Evolutionary conservation across 2,113 vertebrate species (phyloP), one percentile per base, ranked within the genome.

Genomic region (Microcebus tavaratra): DNA sequence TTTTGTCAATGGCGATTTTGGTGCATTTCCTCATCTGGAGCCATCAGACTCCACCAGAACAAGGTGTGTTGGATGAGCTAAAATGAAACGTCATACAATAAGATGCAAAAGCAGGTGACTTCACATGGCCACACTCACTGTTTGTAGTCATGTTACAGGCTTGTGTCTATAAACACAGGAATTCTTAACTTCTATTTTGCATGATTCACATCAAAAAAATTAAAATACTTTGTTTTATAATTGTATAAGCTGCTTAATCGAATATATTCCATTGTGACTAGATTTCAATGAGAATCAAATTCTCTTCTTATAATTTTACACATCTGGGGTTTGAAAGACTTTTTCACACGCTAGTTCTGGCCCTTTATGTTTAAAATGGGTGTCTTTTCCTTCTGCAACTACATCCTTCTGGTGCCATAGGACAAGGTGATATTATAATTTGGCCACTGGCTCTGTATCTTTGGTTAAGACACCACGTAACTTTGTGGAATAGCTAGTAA

Each of bases 161-260:
- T 82, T 87, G 17, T 48, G 2, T 68, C 70, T 83, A 34, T 29
- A 88, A 83, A 80, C 55, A 82, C 39, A 80, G 17, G 34, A 88
- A 67, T 84, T 80, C 72, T 91, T 72, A 84, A 63, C 29, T 53
- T 81, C 34, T 94, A 15, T 73, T 92, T 97, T 90, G n/a, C 42
- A 55, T 67, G 39, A 73, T 31, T 93, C 55, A 93, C 31, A 78
- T 93, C 3, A 78, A 90, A 76, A 67, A 75, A 81, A 81, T 42
- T 21, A 76, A 18, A 27, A 0, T 85, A 11, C 67, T 39, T 88
- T 72, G 45, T 55, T 94, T 53, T 82, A 27, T 55, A 89, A 80
- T 72, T 91, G 11, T 36, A 29, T 42, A 87, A 84, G 8, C 34
- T 88, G 29, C 31, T 91, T 84, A n/a, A 88, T 84, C 57, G 68